Evolutionary conservation across 2,797 vertebrate genomes (phyloP), one percentile per base, ranked within the genome.

Genomic region (Tinamus major): DNA sequence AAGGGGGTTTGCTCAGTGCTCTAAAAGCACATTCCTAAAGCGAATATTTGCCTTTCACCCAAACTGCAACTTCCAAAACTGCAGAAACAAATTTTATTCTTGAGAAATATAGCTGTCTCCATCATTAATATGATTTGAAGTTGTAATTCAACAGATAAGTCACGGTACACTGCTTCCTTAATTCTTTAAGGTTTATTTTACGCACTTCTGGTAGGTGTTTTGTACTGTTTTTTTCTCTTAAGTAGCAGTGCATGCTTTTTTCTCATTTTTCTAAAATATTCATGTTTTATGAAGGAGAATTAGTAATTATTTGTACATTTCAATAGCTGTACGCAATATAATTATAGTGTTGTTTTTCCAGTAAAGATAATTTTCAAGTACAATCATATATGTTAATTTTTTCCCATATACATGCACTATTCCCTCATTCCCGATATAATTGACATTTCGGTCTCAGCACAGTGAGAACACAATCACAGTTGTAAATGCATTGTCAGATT

Each of bases 401-500:
- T 81, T 39, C 62, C 51, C 42, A 46, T 77, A 64, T 85, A 85
- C 10, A 2, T 65, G 23, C 24, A 59, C 26, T 87, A 65, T 83
- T 85, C 35, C 62, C 46, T 70, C 4, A 6, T 85, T 79, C 17
- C 64, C 76, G 48, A 23, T 59, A 56, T 69, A 85, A 93, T 27
- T 87, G 86, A 80, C 84, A 87, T 93, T 93, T 95, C 26, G 68
- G 49, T 83, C 76, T 93, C 81, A 87, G 62, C 72, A 62, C 55
- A 39, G 69, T 78, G 69, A 78, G 76, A 85, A 62, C 81, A 92
- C 72, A 90, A 72, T 89, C 68, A 44, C 31, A 80, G 49, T 79
- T 94, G 81, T 90, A 94, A 90, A 94, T 78, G 76, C 49, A 85
- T 92, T 92, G 89, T 94, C 86, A 92, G 81, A 80, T 69, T 90